Conservation (phyloP, 2,113 vertebrate genomes). For the Nestor notabilis region DNA sequence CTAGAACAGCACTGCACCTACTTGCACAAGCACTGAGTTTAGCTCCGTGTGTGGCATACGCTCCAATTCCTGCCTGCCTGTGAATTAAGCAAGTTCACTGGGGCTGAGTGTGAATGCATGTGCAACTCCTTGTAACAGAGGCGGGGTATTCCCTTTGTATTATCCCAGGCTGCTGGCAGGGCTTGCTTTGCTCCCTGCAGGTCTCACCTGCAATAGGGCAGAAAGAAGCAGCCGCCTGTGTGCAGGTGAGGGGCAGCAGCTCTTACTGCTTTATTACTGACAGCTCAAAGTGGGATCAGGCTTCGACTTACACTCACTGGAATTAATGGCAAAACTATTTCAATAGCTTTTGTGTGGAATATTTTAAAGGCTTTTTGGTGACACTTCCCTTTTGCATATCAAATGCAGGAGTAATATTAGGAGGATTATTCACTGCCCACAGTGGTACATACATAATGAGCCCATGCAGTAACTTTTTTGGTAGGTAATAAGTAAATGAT, state of each 20-base stretch:
- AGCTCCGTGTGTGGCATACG: not conserved
- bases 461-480: not conserved
- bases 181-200: not conserved
- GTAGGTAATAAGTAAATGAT: slow-evolving; percentile 64
- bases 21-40: fast-evolving
- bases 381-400: not conserved
- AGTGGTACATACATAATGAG: not conserved
- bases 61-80: not conserved
- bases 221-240: not conserved
- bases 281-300: not conserved
- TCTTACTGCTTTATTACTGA: not conserved
- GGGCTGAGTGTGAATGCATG: fast-evolving
- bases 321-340: not conserved
- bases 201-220: not conserved
- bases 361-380: not conserved
- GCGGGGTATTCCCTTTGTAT: not conserved
- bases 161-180: not conserved
- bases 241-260: not conserved
- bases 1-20: fast-evolving
- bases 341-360: not conserved
- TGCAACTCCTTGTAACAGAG: fast-evolving
- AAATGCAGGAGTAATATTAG: not conserved
- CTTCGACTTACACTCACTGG: not conserved
- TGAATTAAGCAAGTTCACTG: not conserved
- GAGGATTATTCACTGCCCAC: not conserved